Evolutionary conservation across 2,888 invertebrate species (phyloP), one percentile per base, ranked within the genome.

Genomic region (Platypus cylindrus): DNA sequence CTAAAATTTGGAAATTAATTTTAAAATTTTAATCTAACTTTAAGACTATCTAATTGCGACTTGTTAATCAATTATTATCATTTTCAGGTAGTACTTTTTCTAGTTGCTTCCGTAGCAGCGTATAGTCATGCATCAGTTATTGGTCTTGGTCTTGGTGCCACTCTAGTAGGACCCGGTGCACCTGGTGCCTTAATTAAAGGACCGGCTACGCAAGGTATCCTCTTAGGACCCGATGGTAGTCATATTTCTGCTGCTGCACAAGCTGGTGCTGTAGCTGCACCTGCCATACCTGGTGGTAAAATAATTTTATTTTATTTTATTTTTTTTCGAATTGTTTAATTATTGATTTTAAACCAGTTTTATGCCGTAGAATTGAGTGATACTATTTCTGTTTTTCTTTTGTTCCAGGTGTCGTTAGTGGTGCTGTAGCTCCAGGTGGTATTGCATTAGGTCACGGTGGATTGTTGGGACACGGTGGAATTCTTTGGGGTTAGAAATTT

Each of bases 191-290:
- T 51, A 9, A 35, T 58, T 7, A 40, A 43, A 27, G 58, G 57
- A 15, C 56, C 58, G 9, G 52, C 55, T 12, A 49, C 55, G 9
- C 37, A 47, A 28, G 54, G 50, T 7, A 40, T 45, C n/a, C 37
- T 54, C 2, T 23, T 49, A 5, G 59, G 59, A 30, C 59, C 58
- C 15, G 59, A 67, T 65, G 34, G 59, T 53, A 29, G 63, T 63
- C 16, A 64, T 62, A 24, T 63, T 61, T 9, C 61, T 60, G 16
- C 64, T 60, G 28, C 63, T 61, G 32, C 65, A 59, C 2, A 55
- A 59, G 45, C 2, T 62, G 41, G 67, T 54, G 27, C 63, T 51
- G 26, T 63, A 49, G 28, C 58, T 48, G 43, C 60, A 55, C 12
- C 64, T 57, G 36, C 58, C 35, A 47, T 49, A 36, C 49, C 54